These are phyloP conservation scores for Myrmophylax atrothorax DNA, from an alignment of 2,113 vertebrate genomes.

Conservation along the genomic window DNA sequence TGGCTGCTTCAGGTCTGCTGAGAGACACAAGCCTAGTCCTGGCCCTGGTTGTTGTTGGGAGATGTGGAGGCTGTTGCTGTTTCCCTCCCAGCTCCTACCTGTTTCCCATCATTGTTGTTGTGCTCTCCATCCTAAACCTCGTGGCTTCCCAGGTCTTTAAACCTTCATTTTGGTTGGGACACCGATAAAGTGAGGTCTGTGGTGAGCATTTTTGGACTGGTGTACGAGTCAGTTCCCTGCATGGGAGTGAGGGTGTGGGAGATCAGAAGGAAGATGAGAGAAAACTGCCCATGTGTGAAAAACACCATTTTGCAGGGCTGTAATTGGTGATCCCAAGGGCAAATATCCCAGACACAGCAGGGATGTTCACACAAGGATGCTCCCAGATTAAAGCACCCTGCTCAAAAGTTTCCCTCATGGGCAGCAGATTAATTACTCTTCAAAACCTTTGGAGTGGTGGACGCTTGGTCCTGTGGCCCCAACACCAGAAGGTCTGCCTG, in stretches of 20 bases:
- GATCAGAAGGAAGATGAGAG: neutral
- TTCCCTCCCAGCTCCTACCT: neutral
- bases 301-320: neutral
- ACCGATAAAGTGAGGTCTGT: neutral
- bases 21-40: neutral
- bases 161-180: neutral
- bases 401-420: neutral
- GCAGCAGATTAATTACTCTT: neutral
- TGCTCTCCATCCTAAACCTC: neutral
- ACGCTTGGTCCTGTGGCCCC: neutral
- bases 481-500: neutral
- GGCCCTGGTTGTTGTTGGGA: neutral
- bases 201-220: neutral
- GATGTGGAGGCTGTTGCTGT: neutral
- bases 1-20: neutral
- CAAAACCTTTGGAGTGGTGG: neutral
- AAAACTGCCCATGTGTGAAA: neutral
- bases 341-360: fast-evolving
- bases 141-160: neutral
- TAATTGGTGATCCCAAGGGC: neutral
- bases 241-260: neutral
- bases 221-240: neutral
- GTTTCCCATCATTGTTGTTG: neutral
- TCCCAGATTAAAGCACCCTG: neutral
- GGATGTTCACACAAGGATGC: neutral